Conservation (phyloP, 2,888 invertebrate species). For the Trichopria drosophilae region DNA sequence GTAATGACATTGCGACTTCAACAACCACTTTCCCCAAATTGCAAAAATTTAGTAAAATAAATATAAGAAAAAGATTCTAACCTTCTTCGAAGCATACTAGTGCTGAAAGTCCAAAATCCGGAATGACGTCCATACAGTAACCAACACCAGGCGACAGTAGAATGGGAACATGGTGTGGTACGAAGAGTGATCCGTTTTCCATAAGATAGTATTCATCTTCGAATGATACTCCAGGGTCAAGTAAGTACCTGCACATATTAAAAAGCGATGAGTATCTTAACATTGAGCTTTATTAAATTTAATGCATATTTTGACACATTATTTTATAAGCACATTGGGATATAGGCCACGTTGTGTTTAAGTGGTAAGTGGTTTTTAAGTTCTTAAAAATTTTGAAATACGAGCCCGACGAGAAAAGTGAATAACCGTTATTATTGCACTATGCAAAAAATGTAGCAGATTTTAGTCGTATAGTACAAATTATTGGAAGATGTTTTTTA, state of each 20-base stretch:
- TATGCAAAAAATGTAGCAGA: too few relatives aligned
- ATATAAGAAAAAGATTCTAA: constrained; percentile 26
- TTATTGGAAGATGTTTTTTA: too few relatives aligned
- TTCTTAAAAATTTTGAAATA: too few relatives aligned
- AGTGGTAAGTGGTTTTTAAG: too few relatives aligned
- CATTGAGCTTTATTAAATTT: constrained; percentile 1
- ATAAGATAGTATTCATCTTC: constrained; percentile 65
- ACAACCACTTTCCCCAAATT: too few relatives aligned
- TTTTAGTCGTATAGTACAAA: too few relatives aligned
- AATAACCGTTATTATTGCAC: too few relatives aligned
- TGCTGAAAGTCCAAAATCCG: constrained; percentile 59
- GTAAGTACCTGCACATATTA: constrained; percentile 59
- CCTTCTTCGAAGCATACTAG: constrained; percentile 61
- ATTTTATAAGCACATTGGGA: too few relatives aligned
- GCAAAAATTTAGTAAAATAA: background rate
- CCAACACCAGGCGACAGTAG: constrained; percentile 60
- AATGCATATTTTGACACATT: background rate
- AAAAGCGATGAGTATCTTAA: constrained; percentile 5
- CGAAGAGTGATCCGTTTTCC: constrained; percentile 64
- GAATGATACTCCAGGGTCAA: constrained; percentile 60
- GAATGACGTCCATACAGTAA: constrained; percentile 67
- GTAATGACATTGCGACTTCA: too few relatives aligned
- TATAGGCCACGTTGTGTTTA: too few relatives aligned
- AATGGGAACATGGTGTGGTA: constrained; percentile 59
- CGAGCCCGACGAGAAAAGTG: background rate